Percentiles rank a stretch among this genome's conserved stretches.
Evolutionary conservation across 2,888 invertebrate genomes (phyloP).

Genomic region (Choreutis nemorana): DNA sequence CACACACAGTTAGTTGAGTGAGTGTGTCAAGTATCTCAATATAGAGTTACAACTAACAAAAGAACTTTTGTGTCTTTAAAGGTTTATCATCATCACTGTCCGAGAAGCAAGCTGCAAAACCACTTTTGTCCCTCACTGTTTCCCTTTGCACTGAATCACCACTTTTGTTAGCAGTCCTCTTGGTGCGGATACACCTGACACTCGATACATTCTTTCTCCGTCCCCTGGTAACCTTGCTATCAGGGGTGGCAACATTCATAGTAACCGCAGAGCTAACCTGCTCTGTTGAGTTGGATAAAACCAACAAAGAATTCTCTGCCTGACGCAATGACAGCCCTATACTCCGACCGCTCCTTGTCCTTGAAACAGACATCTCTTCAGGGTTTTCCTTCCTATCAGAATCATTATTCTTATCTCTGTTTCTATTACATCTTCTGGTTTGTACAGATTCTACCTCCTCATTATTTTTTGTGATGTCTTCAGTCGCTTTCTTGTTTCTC

Average conservation of each 20-base stretch:
- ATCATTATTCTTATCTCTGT: conserved; percentile 22
- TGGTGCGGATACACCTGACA: conserved; percentile 14
- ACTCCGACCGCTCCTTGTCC: conserved; percentile 40
- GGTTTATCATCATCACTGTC: conserved; percentile 53
- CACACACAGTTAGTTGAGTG: not conserved
- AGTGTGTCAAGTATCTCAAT: not conserved
- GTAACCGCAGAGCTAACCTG: conserved; percentile 33
- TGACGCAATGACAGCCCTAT: conserved; percentile 25
- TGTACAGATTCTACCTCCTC: conserved; percentile 13
- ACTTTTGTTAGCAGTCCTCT: conserved; percentile 23
- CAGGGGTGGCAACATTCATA: conserved; percentile 33
- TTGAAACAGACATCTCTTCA: conserved; percentile 23
- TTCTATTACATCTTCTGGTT: conserved; percentile 20
- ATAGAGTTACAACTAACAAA: conserved; percentile 9
- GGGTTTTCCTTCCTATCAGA: conserved; percentile 39
- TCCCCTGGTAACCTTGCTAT: too few relatives aligned
- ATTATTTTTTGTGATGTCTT: conserved; percentile 12
- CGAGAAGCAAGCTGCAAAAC: conserved; percentile 48
- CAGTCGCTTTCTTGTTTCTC: conserved; percentile 23
- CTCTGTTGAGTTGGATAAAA: conserved; percentile 34
- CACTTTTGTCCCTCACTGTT: conserved; percentile 42
- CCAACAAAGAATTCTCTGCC: conserved; percentile 34
- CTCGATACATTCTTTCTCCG: conserved; percentile 18
- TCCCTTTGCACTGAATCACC: conserved; percentile 22
- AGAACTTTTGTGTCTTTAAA: conserved; percentile 19